Base-by-base conservation (phyloP, 2,797 vertebrate species). In the Apodemus agrarius region DNA sequence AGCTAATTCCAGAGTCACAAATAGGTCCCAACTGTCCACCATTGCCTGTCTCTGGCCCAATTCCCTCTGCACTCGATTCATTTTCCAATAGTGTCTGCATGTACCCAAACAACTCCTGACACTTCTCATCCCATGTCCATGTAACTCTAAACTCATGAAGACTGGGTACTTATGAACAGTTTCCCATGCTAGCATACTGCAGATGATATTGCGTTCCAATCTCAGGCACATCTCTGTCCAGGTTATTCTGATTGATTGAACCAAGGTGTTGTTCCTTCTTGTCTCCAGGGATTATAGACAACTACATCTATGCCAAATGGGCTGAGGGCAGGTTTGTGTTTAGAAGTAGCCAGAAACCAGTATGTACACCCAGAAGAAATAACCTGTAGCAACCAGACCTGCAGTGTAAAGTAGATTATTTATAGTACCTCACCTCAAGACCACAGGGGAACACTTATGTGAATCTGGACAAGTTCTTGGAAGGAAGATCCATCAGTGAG, bases 41-140 rank as follows among this genome's bases (percentile, higher is more conserved):
- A 3, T 13, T 37, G 2, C 16, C 43, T 14, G 21, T 7, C 43
- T 79, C n/a, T n/a, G 52, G 19, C 19, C 19, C 31, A 49, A 3
- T 7, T n/a, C 26, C 65, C 17, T 37, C 22, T 13, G 40, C 2
- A 1, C 24, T 26, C 9, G 24, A n/a, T 46, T 69, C 26, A 21
- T 13, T 34, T 46, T 37, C 37, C 10, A 79, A 52, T 65, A 87
- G 34, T 57, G 52, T 40, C 31, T 43, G 24, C 34, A 4, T 0
- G 0, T 0, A 5, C 2, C 26, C 43, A n/a, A n/a, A n/a, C n/a
- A n/a, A 14, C 16, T 7, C 37, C 16, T 24, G n/a, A n/a, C 12
- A 29, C 14, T 31, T 21, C 37, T 9, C 24, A 8, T 11, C 7
- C 11, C 17, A 5, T 24, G 9, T 31, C 34, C 43, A 31, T 24